Base-by-base conservation (phyloP, 2,113 vertebrate genomes). In the Zeus faber region DNA sequence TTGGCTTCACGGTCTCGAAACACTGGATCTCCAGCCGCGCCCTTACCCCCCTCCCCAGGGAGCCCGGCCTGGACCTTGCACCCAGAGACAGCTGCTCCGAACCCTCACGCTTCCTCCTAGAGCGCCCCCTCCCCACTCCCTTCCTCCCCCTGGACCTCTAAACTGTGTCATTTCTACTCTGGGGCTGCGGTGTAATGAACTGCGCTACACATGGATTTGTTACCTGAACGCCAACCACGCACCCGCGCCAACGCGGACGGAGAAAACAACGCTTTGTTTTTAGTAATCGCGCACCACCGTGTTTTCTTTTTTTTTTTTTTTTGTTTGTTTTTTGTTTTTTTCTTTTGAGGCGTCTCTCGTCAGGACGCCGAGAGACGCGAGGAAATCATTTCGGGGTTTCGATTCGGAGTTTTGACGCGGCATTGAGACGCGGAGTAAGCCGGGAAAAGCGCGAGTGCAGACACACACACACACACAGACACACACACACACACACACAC, bases 111-210 rank as follows among this genome's bases (percentile, higher is more conserved):
- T 20, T 16, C 35, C 45, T 20, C 48, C 50, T 49, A 40, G 21
- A 33, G 39, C 7, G 48, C 56, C 66, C 58, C 43, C 21, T 20
- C 31, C 47, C 46, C 53, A 21, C 54, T 35, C 54, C 44, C 21
- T 17, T 33, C 49, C 43, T 50, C 23, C 55, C 44, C 62, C 61
- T 53, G 80, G 83, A 86, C 83, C 85, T 84, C 59, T 27, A 81
- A 83, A 83, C 83, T 85, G 83, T 83, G 80, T 80, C 67, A 51
- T 68, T 55, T 54, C 56, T 69, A 29, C 65, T 68, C 58, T 29
- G 63, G 47, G 65, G 65, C 70, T 72, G 60, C 65, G 58, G 64
- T 47, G 7, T 60, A 43, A 63, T 60, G 44, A 67, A 75, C 55
- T 65, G 21, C 33, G 46, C 53, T 21, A 63, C 43, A 60, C 17